These are phyloP conservation scores for Venusia cambrica DNA, from an alignment of 2,888 invertebrate species.

Conservation along the genomic window DNA sequence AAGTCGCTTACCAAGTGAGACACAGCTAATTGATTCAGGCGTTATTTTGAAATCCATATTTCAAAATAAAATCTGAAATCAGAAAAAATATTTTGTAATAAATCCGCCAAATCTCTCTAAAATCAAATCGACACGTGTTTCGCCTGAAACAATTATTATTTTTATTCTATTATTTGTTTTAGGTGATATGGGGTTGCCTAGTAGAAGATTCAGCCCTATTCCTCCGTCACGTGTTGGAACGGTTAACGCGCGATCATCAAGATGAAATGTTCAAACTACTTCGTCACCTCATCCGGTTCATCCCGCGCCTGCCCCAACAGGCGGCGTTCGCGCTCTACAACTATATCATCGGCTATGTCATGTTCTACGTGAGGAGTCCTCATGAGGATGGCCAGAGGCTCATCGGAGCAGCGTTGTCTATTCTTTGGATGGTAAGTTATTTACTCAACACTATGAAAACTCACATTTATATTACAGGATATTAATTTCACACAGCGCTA, in stretches of 20 bases:
- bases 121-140: no score
- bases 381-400: slow-evolving; percentile 97
- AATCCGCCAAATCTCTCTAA: no score
- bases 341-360: slow-evolving; percentile 99
- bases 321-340: slow-evolving; percentile 99
- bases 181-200: slow-evolving; percentile 98
- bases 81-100: no score
- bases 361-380: slow-evolving; percentile 98
- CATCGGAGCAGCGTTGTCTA: slow-evolving; percentile 95
- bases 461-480: no score
- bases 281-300: slow-evolving; percentile 94
- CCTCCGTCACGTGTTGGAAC: slow-evolving; percentile 96
- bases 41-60: no score
- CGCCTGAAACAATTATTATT: background rate
- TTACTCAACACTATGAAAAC: no score
- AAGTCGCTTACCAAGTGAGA: slow-evolving; percentile 94
- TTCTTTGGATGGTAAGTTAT: slow-evolving; percentile 96
- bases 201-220: slow-evolving; percentile 99
- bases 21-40: no score
- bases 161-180: slow-evolving; percentile 21
- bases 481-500: no score
- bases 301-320: slow-evolving; percentile 96
- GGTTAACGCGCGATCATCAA: slow-evolving; percentile 95
- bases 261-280: slow-evolving; percentile 96
- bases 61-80: no score